A percentile compares a stretch with the other conserved stretches of the same genome.
Conservation (phyloP, 2,888 invertebrate genomes). For the Microplitis manilae region DNA sequence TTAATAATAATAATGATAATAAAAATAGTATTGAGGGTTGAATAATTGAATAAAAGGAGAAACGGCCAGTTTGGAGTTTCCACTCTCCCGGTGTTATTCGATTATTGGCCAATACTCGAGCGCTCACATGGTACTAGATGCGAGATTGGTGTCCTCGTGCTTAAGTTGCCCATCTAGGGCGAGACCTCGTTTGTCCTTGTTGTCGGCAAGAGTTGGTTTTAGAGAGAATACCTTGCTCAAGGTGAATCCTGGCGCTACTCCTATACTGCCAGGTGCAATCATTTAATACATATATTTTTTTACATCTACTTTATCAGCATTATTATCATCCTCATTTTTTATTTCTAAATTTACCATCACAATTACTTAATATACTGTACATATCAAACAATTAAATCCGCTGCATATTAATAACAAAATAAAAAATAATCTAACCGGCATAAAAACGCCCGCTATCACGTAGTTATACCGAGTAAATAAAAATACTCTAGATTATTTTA, state of each 20-base stretch:
- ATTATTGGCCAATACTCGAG: slow-evolving; percentile 49
- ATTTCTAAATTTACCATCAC: slow-evolving; percentile 50
- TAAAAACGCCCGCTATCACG: neutral
- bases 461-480: neutral
- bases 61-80: slow-evolving; percentile 54
- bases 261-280: slow-evolving; percentile 77
- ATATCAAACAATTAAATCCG: neutral
- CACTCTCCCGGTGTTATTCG: slow-evolving; percentile 45
- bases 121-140: slow-evolving; percentile 88
- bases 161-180: slow-evolving; percentile 90
- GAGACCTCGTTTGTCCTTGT: slow-evolving; percentile 88
- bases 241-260: slow-evolving; percentile 87
- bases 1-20: neutral
- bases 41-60: neutral
- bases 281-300: slow-evolving; percentile 65
- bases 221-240: slow-evolving; percentile 88
- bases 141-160: slow-evolving; percentile 91
- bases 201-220: slow-evolving; percentile 84
- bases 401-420: neutral
- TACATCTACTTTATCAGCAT: slow-evolving; percentile 6
- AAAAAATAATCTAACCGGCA: neutral
- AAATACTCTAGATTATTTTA: neutral
- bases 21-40: slow-evolving; percentile 3
- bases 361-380: neutral
- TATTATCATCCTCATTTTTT: slow-evolving; percentile 32